A percentile compares a stretch with the other conserved stretches of the same genome.
Conservation (phyloP, 2,113 vertebrate species). For the Calyptommatus sinebrachiatus region DNA sequence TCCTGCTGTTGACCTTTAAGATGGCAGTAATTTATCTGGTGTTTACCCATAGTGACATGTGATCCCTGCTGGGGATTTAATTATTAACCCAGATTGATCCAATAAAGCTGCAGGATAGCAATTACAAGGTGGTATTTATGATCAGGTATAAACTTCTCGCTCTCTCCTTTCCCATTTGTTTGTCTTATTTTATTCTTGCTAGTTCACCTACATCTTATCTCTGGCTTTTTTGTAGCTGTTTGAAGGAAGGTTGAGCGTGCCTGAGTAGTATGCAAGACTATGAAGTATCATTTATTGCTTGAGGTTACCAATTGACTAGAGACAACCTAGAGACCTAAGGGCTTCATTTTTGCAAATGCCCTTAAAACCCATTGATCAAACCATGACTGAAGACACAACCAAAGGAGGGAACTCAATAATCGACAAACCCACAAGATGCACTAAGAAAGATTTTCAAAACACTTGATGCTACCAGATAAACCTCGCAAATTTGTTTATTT, state of each 20-base stretch:
- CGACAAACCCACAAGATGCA: background rate
- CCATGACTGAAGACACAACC: too few relatives aligned
- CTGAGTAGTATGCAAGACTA: too few relatives aligned
- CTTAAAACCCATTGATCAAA: background rate
- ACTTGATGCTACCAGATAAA: too few relatives aligned
- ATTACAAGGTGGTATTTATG: slow-evolving; percentile 19
- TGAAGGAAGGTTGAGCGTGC: background rate
- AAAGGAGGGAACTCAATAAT: background rate
- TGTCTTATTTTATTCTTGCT: slow-evolving; percentile 2
- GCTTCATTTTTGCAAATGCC: background rate
- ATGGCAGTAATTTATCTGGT: slow-evolving; percentile 26
- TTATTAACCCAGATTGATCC: slow-evolving; percentile 21
- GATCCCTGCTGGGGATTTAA: slow-evolving; percentile 45
- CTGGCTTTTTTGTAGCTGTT: too few relatives aligned
- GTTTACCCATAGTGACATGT: slow-evolving; percentile 36
- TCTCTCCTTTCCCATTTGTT: background rate
- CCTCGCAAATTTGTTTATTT: too few relatives aligned
- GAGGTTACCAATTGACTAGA: background rate
- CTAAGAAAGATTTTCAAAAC: background rate
- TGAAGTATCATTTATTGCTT: background rate
- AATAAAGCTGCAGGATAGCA: slow-evolving; percentile 37
- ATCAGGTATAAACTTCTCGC: background rate
- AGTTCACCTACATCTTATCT: background rate
- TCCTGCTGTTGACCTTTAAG: slow-evolving; percentile 42
- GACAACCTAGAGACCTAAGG: too few relatives aligned